phyloP scores from a whole-genome alignment of 2,113 vertebrate genomes.

The Syngnathus floridae region DNA sequence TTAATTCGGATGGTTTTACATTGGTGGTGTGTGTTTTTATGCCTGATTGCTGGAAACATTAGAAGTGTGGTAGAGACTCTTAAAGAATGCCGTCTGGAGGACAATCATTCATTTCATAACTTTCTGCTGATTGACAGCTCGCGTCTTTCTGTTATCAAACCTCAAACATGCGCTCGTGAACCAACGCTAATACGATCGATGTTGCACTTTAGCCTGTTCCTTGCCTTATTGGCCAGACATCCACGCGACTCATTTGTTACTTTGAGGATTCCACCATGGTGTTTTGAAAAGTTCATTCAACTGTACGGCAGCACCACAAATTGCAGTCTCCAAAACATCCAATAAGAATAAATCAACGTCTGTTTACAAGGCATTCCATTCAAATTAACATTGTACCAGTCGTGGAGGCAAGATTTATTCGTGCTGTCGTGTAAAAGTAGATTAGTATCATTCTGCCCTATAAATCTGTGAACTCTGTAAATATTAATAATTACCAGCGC shows the following conservation, averaged over 20 bases:
- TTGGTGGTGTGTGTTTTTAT: constrained; percentile 4
- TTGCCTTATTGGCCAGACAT: background rate
- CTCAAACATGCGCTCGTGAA: background rate
- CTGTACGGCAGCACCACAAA: background rate
- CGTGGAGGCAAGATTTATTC: background rate
- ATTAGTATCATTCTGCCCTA: background rate
- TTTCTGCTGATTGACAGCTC: background rate
- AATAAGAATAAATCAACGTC: background rate
- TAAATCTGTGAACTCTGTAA: background rate
- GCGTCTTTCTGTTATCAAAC: background rate
- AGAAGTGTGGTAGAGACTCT: background rate
- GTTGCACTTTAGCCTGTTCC: background rate
- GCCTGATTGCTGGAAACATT: constrained; percentile 1
- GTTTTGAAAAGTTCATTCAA: background rate
- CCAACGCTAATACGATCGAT: background rate
- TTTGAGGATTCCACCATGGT: background rate
- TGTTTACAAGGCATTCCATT: background rate
- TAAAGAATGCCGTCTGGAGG: constrained; percentile 5
- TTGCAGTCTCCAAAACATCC: background rate
- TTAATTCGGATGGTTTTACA: constrained; percentile 19
- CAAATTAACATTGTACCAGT: background rate
- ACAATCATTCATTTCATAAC: background rate
- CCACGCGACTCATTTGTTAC: background rate
- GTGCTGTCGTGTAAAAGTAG: background rate
- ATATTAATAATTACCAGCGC: background rate